Percentiles rank a stretch among this genome's conserved stretches.
These are phyloP conservation scores for Tuberolachnus salignus DNA, from an alignment of 2,888 invertebrate genomes.

Conservation along the genomic window DNA sequence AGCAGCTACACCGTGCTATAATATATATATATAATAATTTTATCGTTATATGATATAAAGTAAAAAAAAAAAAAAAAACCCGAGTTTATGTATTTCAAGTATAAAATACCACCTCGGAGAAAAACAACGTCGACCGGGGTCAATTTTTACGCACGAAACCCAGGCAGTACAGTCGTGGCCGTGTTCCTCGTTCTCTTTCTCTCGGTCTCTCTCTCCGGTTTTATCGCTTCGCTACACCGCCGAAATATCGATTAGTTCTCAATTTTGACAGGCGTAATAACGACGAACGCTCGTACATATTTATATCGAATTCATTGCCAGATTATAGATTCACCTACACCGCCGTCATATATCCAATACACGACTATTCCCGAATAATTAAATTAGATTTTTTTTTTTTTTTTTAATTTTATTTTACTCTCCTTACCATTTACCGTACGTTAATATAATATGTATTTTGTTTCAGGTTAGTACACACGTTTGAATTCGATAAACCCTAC, in stretches of 20 bases:
- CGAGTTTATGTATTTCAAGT: neutral
- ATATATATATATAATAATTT: no score
- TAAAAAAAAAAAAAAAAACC: no score
- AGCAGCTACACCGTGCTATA: no score
- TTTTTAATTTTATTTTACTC: neutral
- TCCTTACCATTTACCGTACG: neutral
- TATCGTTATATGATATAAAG: no score
- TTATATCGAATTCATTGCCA: neutral
- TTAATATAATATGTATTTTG: neutral
- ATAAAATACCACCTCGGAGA: neutral
- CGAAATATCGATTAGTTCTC: conserved; percentile 29
- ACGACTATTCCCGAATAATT: neutral
- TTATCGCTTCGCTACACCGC: conserved; percentile 5
- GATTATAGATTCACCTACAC: conserved; percentile 6
- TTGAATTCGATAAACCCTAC: neutral
- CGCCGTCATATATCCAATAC: no score
- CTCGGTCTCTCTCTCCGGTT: neutral
- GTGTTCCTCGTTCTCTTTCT: neutral
- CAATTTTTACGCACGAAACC: conserved; percentile 24
- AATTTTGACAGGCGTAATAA: conserved; percentile 21
- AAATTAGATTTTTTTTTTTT: no score
- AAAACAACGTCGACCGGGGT: neutral
- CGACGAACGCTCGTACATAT: neutral
- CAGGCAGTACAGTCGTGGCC: neutral
- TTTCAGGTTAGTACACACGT: conserved; percentile 23